Evolutionary conservation across 2,888 invertebrate genomes (phyloP).

Genomic region (Polylopha cassiicola): DNA sequence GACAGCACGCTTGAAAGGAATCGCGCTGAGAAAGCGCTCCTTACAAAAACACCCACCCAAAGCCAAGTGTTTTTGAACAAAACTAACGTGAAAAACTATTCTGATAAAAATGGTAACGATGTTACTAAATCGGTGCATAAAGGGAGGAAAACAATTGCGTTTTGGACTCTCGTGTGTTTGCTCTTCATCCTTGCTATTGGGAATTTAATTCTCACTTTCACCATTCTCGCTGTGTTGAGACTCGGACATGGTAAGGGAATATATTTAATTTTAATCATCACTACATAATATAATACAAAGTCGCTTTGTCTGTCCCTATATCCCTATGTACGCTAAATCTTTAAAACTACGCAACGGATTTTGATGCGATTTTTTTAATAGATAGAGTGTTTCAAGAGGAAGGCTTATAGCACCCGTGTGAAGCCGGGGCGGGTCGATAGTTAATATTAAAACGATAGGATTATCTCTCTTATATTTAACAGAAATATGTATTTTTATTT

Average conservation of each 20-base stretch:
- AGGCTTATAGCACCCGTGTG: no score
- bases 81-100: constrained; percentile 51
- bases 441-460: constrained; percentile 1
- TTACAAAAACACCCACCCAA: constrained; percentile 57
- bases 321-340: no score
- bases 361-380: no score
- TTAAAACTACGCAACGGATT: no score
- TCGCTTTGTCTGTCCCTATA: no score
- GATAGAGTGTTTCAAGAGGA: no score
- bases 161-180: constrained; percentile 87
- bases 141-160: constrained; percentile 81
- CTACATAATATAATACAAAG: no score
- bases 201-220: constrained; percentile 87
- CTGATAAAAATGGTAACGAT: constrained; percentile 68
- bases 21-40: constrained; percentile 61
- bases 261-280: no score
- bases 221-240: constrained; percentile 87
- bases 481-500: constrained; percentile 10
- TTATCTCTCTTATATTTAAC: background rate
- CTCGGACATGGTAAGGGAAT: constrained; percentile 82
- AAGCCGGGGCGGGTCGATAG: no score
- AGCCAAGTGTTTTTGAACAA: constrained; percentile 48
- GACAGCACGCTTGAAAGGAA: constrained; percentile 59
- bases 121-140: constrained; percentile 54
- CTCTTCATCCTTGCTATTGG: constrained; percentile 85